Conservation (phyloP, 2,113 vertebrate genomes). For the Stigmatopora nigra region DNA sequence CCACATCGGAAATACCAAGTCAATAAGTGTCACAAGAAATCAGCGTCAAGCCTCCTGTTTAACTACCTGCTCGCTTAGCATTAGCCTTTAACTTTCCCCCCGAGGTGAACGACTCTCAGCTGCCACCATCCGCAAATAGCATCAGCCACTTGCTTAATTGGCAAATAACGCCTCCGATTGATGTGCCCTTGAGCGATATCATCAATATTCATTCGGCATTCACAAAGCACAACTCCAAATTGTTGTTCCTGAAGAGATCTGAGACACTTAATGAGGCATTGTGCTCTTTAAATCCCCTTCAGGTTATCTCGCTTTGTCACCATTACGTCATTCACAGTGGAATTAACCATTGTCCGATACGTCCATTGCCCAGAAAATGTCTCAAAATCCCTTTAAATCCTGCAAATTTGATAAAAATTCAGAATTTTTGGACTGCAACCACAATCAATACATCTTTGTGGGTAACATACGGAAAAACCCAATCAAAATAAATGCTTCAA, state of each 20-base stretch:
- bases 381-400: constrained; percentile 11
- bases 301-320: constrained; percentile 39
- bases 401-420: neutral
- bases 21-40: constrained; percentile 54
- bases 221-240: constrained; percentile 45
- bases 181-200: constrained; percentile 56
- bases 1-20: constrained; percentile 42
- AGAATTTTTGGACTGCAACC: constrained; percentile 1
- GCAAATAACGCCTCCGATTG: constrained; percentile 61
- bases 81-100: constrained; percentile 44
- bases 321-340: constrained; percentile 45
- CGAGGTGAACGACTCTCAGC: constrained; percentile 30
- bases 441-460: neutral
- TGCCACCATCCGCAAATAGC: constrained; percentile 35
- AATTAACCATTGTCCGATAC: constrained; percentile 43
- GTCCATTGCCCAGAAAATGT: constrained; percentile 21
- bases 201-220: constrained; percentile 69
- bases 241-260: constrained; percentile 48
- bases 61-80: constrained; percentile 35
- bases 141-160: constrained; percentile 50
- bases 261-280: constrained; percentile 51
- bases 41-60: constrained; percentile 42
- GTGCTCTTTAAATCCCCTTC: constrained; percentile 36
- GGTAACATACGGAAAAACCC: neutral
- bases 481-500: neutral